Percentiles rank a stretch among this genome's conserved stretches.
These are phyloP conservation scores for Callionymus lyra DNA, from an alignment of 2,113 vertebrate genomes.

Conservation along the genomic window DNA sequence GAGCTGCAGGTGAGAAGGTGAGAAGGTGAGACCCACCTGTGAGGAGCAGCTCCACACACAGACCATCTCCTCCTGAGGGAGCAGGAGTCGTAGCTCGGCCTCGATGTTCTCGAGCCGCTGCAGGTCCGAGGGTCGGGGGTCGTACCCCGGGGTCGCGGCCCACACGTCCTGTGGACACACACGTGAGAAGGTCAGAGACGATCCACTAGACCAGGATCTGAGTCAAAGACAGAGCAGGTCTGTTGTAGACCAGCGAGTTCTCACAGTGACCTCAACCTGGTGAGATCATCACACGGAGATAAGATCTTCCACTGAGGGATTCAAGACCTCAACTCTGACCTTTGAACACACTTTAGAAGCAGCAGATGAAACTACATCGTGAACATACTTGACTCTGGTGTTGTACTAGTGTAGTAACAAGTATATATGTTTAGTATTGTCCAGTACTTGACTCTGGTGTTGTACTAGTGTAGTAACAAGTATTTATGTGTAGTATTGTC, in stretches of 20 bases:
- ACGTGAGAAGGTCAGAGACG: no score
- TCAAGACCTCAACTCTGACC: constrained; percentile 25
- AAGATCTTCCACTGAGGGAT: constrained; percentile 17
- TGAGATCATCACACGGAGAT: constrained; percentile 46
- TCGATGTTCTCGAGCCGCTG: constrained; percentile 75
- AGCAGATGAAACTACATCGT: constrained; percentile 12
- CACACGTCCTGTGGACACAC: constrained; percentile 55
- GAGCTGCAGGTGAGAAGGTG: no score
- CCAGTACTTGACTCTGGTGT: no score
- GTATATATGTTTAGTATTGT: no score
- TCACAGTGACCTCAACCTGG: constrained; percentile 10
- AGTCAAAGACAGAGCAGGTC: constrained; percentile 1
- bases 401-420: no score
- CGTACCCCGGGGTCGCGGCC: constrained; percentile 71
- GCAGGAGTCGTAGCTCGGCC: constrained; percentile 66
- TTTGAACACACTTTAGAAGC: constrained; percentile 3
- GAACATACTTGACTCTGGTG: no score
- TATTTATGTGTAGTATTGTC: no score
- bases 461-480: no score
- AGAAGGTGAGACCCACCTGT: no score
- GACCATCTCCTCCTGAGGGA: constrained; percentile 45
- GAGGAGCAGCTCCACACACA: constrained; percentile 33
- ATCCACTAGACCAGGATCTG: no score
- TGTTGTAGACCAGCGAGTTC: constrained; percentile 13
- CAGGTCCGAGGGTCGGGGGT: constrained; percentile 62